Base-by-base conservation (phyloP, 2,888 invertebrate species). In the Melieria crassipennis region DNA sequence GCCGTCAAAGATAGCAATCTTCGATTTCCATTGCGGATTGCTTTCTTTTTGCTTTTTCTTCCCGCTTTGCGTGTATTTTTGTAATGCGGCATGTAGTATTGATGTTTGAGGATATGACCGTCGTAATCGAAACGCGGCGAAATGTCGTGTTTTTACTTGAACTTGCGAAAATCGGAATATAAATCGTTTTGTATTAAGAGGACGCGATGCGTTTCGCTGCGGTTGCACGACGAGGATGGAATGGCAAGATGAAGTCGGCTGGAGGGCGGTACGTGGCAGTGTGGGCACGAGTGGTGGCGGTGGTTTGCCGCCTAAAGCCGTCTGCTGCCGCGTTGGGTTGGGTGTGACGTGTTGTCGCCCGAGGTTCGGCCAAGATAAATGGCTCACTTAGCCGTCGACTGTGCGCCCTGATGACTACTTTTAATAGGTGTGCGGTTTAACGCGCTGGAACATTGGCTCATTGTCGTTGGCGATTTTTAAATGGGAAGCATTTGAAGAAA, bases 351-450 rank as follows among this genome's bases (percentile, higher is more conserved):
- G 74, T 65, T 76, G 76, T 76, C 76, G 74, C 73, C 73, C 71
- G 79, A 83, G 83, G 84, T 83, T 82, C 82, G 77, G 79, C 73
- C 72, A 85, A 85, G 86, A 85, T 85, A 85, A 85, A 85, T 85
- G 85, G 86, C 85, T 85, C 85, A 84, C 83, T 85, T 84, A 83
- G 80, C 78, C 66, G 80, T 76, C 77, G 30, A 30, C 30, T 30
- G 30, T 30, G 30, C 30, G 30, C 30, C 30, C 30, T 30, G 62
- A 66, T 50, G 11, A 50, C 6, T 11, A 52, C 52, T 52, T 69
- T 72, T 72, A 69, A 72, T 72, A 72, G 69, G 72, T 69, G 69
- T 69, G 72, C 61, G 72, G 68, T 72, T 72, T 72, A 60, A 69
- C 69, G 72, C 72, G 65, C 61, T 69, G 7, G 11, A 7, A 61